Percentiles rank a stretch among this genome's conserved stretches.
Conservation (phyloP, 2,888 invertebrate species). For the Idaea dimidiata region DNA sequence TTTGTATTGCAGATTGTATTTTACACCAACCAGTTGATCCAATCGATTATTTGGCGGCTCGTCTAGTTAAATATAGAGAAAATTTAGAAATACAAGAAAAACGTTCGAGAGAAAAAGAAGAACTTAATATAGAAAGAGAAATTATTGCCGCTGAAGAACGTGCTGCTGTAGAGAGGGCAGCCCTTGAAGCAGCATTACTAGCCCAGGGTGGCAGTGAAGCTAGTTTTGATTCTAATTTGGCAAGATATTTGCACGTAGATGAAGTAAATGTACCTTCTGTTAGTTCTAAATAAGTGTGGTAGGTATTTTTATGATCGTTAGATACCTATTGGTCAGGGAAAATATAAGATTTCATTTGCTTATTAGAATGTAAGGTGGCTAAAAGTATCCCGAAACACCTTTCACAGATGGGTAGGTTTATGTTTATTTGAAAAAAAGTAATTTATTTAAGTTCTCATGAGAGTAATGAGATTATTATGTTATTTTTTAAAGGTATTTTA, state of each 20-base stretch:
- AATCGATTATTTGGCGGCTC: constrained; percentile 58
- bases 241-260: constrained; percentile 48
- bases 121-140: constrained; percentile 57
- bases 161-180: constrained; percentile 56
- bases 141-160: constrained; percentile 55
- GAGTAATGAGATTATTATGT: neutral
- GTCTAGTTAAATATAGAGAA: constrained; percentile 61
- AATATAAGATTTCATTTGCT: too few species aligned
- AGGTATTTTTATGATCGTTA: neutral
- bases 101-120: constrained; percentile 53
- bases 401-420: constrained; percentile 5
- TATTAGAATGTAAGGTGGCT: too few species aligned
- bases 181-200: constrained; percentile 49
- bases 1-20: constrained; percentile 65
- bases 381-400: too few species aligned
- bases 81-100: constrained; percentile 62
- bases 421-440: neutral
- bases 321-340: neutral
- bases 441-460: neutral
- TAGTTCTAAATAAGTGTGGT: constrained; percentile 44
- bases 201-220: constrained; percentile 64
- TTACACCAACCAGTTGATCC: constrained; percentile 69
- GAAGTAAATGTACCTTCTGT: constrained; percentile 26
- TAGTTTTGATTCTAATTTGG: constrained; percentile 65
- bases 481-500: neutral